Evolutionary conservation across 1,140 invertebrate species (phyloP).

Genomic region (Papilio polytes): DNA sequence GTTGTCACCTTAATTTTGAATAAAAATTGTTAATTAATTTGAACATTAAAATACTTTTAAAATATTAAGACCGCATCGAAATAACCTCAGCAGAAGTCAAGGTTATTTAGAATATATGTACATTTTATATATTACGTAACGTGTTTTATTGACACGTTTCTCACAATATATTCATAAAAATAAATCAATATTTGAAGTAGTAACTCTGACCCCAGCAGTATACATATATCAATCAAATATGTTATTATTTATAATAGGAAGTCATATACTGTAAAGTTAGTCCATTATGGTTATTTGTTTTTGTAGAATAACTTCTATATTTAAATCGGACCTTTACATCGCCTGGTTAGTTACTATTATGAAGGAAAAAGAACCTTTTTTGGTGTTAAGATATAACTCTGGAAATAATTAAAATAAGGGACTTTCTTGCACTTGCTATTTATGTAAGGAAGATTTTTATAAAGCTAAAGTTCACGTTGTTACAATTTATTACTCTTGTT

Average conservation of each 20-base stretch:
- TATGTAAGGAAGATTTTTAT: too few relatives aligned
- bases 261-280: neutral
- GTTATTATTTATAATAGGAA: neutral
- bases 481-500: neutral
- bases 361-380: neutral
- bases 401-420: too few relatives aligned
- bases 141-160: neutral
- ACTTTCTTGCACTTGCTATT: too few relatives aligned
- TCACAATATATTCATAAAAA: constrained; percentile 14
- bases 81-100: constrained; percentile 7
- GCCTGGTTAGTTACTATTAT: neutral
- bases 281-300: neutral
- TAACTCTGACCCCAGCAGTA: neutral
- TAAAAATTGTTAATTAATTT: constrained; percentile 11
- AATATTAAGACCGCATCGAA: neutral
- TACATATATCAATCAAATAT: neutral
- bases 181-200: constrained; percentile 20
- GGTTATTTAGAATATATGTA: constrained; percentile 3
- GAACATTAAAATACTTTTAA: neutral
- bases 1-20: neutral
- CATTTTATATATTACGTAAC: constrained; percentile 12
- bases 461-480: too few relatives aligned
- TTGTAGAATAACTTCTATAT: neutral
- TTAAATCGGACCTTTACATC: neutral
- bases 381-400: neutral